Percentiles rank a stretch among this genome's conserved stretches.
These are phyloP conservation scores for Enteromius thamalakanensis DNA, from an alignment of 2,797 vertebrate genomes.

Conservation along the genomic window DNA sequence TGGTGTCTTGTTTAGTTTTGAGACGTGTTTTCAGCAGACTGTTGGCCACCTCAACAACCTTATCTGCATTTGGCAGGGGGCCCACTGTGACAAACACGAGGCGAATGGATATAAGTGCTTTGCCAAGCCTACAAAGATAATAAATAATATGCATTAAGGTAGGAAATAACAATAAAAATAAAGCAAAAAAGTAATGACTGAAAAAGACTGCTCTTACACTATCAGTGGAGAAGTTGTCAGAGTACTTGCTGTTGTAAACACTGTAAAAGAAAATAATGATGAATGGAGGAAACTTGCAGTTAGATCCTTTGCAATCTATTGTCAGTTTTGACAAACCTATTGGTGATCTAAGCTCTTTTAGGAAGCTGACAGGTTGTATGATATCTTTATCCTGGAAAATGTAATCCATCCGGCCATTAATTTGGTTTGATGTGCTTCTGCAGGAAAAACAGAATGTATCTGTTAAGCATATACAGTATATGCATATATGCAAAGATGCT, in stretches of 20 bases:
- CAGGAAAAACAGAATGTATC: background rate
- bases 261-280: background rate
- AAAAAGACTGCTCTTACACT: slow-evolving; percentile 12
- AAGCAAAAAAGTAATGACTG: background rate
- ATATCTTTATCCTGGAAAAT: background rate
- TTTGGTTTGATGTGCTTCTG: background rate
- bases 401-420: background rate
- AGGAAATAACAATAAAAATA: background rate
- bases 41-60: background rate
- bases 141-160: background rate
- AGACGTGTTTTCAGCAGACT: background rate
- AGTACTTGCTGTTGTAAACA: background rate
- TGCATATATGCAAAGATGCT: too few species aligned
- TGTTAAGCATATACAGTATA: too few species aligned
- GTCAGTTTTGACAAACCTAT: slow-evolving; percentile 17
- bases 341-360: background rate
- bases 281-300: background rate
- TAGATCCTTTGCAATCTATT: background rate
- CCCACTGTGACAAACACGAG: slow-evolving; percentile 19
- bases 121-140: slow-evolving; percentile 17
- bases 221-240: background rate
- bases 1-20: background rate
- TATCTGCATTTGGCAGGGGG: background rate
- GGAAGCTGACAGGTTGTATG: slow-evolving; percentile 14
- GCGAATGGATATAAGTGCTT: slow-evolving; percentile 7